Evolutionary conservation across 2,113 vertebrate genomes (phyloP), one percentile per base, ranked within the genome.

Genomic region (Solea senegalensis): DNA sequence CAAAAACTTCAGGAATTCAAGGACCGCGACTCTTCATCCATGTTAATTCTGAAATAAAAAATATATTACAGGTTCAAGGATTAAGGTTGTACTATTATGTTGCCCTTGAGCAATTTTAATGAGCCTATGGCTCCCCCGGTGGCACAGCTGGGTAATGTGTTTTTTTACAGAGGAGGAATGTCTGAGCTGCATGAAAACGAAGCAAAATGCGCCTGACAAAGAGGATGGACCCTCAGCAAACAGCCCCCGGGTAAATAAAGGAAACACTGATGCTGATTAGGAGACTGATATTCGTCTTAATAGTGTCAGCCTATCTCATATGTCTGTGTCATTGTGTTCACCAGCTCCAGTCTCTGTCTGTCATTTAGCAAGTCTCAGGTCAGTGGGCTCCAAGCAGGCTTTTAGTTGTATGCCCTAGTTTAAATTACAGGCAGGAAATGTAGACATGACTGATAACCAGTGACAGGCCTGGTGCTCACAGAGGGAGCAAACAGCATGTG

Each of bases 361-460:
- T 87, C 80, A 82, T 88, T 87, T 78, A 62, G 74, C 82, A 72
- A 65, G 76, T 90, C 82, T 84, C 86, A 74, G 88, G 85, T 86
- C 84, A 85, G 74, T 70, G 78, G 72, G 72, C 68, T 76, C 68
- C 59, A 56, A 83, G 77, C 82, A 61, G 82, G 84, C 76, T 87
- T 81, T 87, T 73, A 73, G 69, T 71, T 15, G 46, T 9, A 11
- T 27, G 12, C 52, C 67, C 57, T 67, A 64, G 43, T 63, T 82
- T 84, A 81, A 84, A 88, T 86, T 71, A 77, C 64, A 72, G 58
- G 62, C 72, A 58, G 74, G 79, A 80, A 73, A 88, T 70, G 78
- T 64, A 73, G 85, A 78, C 59, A 48, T 76, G 84, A 86, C 79
- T 82, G 84, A 88, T 74, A 86, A 88, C 71, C 64, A 58, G 72